Evolutionary conservation across 2,797 vertebrate species (phyloP).

Genomic region (Diglossa cyanea): DNA sequence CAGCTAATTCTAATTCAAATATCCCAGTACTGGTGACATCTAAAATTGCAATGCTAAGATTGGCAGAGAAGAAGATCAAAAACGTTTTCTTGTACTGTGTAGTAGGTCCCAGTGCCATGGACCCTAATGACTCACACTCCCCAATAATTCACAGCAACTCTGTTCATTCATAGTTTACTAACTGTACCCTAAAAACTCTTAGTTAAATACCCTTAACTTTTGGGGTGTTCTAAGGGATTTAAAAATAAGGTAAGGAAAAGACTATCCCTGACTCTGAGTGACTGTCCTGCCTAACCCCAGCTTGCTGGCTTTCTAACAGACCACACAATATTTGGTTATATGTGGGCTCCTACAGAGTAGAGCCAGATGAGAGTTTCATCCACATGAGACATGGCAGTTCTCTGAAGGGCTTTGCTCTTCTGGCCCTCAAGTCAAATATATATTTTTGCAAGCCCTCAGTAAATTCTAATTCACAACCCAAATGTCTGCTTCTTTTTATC

Average conservation of each 20-base stretch:
- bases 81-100: neutral
- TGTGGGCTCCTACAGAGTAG: neutral
- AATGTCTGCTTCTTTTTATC: neutral
- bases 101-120: neutral
- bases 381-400: neutral
- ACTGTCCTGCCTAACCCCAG: neutral
- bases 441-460: neutral
- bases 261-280: accelerated
- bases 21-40: neutral
- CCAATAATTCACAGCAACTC: neutral
- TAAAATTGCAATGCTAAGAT: neutral
- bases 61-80: neutral
- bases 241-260: neutral
- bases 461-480: neutral
- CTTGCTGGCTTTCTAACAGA: neutral
- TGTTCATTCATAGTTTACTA: neutral
- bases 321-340: neutral
- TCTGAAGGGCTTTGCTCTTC: neutral
- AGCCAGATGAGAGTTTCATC: neutral
- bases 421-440: neutral
- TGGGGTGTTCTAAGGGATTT: neutral
- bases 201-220: neutral
- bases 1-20: neutral
- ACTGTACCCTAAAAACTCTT: neutral
- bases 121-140: accelerated